Evolutionary conservation across 2,113 vertebrate species (phyloP).

Genomic region (Asarcornis scutulata): DNA sequence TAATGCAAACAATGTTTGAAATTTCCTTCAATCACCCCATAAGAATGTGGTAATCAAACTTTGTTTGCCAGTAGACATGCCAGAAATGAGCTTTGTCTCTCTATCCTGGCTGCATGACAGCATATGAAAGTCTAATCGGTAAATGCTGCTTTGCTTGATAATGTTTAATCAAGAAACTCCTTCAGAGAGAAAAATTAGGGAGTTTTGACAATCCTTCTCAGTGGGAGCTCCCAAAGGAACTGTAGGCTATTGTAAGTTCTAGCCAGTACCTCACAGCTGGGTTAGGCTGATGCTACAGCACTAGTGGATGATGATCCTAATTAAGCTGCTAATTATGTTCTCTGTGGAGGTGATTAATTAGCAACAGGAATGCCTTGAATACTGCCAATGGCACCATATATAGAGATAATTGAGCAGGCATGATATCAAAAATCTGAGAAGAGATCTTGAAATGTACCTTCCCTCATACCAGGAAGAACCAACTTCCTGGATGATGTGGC

Average conservation of each 20-base stretch:
- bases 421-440: conserved; percentile 40
- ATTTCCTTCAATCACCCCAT: conserved; percentile 38
- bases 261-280: conserved; percentile 56
- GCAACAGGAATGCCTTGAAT: conserved; percentile 60
- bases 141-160: conserved; percentile 56
- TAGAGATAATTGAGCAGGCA: conserved; percentile 56
- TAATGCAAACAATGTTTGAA: conserved; percentile 57
- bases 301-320: conserved; percentile 80
- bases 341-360: conserved; percentile 82
- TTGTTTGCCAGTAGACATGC: conserved; percentile 46
- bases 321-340: conserved; percentile 85
- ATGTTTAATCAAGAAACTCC: conserved; percentile 71
- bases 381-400: conserved; percentile 56
- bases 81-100: conserved; percentile 43
- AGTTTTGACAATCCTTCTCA: conserved; percentile 74
- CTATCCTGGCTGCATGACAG: conserved; percentile 31
- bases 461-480: not conserved
- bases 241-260: conserved; percentile 39
- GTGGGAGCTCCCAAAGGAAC: conserved; percentile 49
- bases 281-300: conserved; percentile 36
- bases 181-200: conserved; percentile 65
- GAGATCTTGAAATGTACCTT: conserved; percentile 29
- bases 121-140: conserved; percentile 45
- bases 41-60: conserved; percentile 58
- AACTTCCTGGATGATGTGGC: not conserved